Percentiles rank a stretch among this genome's conserved stretches.
Evolutionary conservation across 2,888 invertebrate species (phyloP).

Genomic region (Zygaena filipendulae): DNA sequence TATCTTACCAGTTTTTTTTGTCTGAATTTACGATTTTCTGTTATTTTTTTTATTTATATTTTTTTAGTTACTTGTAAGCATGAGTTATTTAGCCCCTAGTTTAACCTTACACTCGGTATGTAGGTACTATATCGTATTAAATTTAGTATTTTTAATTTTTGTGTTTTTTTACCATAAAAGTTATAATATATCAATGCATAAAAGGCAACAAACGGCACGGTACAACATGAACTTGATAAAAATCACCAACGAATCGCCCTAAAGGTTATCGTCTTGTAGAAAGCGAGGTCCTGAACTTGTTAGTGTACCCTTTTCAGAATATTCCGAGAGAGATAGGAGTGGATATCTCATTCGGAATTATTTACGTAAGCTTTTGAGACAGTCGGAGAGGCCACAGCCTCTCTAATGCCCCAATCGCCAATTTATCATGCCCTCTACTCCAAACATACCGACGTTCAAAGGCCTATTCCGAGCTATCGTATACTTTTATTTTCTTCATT

Average conservation of each 20-base stretch:
- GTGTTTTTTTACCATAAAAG: slow-evolving; percentile 1
- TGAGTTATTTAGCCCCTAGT: too few species aligned
- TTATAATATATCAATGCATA: background rate
- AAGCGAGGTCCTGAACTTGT: slow-evolving; percentile 1
- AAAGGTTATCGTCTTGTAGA: too few species aligned
- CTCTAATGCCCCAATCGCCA: slow-evolving; percentile 29
- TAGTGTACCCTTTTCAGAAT: slow-evolving; percentile 1
- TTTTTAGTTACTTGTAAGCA: too few species aligned
- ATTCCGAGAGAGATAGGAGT: slow-evolving; percentile 2
- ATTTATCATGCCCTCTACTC: slow-evolving; percentile 36
- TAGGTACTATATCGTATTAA: too few species aligned
- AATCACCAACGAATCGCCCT: slow-evolving; percentile 9
- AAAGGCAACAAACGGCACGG: background rate
- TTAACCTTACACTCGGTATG: too few species aligned
- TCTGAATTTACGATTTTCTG: too few species aligned
- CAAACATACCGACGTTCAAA: slow-evolving; percentile 18
- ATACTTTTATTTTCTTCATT: slow-evolving; percentile 2
- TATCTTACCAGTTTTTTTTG: too few species aligned
- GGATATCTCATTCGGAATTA: too few species aligned
- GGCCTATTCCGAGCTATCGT: slow-evolving; percentile 17
- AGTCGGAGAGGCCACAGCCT: slow-evolving; percentile 32
- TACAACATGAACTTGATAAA: slow-evolving; percentile 5
- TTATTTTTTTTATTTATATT: too few species aligned
- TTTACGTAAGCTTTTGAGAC: slow-evolving; percentile 45
- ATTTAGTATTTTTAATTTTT: too few species aligned